Base-by-base conservation (phyloP, 2,113 vertebrate species). In the Leiothrix lutea region DNA sequence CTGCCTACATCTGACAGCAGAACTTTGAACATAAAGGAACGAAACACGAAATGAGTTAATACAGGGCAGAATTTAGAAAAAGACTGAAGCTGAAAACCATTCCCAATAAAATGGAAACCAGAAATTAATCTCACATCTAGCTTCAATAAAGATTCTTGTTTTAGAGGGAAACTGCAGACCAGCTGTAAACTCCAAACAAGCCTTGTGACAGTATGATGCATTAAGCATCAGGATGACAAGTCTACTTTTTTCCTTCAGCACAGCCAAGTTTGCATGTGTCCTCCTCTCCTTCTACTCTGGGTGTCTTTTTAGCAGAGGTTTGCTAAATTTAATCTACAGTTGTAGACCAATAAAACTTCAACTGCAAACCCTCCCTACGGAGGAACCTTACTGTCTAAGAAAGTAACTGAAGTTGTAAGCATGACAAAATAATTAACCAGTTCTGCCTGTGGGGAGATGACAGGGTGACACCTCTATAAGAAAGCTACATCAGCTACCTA, bases 381-480 rank as follows among this genome's bases (percentile, higher is more conserved):
- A 51, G 25, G 38, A 80, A 56, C 11, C 4, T 48, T 56, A 25
- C 9, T 44, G 24, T 3, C 13, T 47, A 45, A 73, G 19, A 62
- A 66, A 86, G 17, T 23, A 78, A 62, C 22, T 36, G 45, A 62
- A 64, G 28, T 23, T 71, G 8, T 61, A 42, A 20, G 12, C 0
- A 0, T 44, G 42, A 78, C 64, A 86, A 50, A 70, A 47, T n/a
- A 66, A 80, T 72, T 22, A 36, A 53, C 18, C 51, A 31, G 12
- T 26, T 75, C 33, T 58, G 40, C 1, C 6, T 31, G 24, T 6
- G 0, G 25, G 38, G 28, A 80, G 28, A 40, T 25, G 9, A 65
- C 17, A 42, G 0, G 1, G 48, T 19, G 57, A 4, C 9, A 66
- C 4, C 28, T 16, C 58, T 3, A 0, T 12, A 77, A 54, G 51